Evolutionary conservation across 1,140 invertebrate genomes (phyloP).

Genomic region (Ceratosolen fusciceps): DNA sequence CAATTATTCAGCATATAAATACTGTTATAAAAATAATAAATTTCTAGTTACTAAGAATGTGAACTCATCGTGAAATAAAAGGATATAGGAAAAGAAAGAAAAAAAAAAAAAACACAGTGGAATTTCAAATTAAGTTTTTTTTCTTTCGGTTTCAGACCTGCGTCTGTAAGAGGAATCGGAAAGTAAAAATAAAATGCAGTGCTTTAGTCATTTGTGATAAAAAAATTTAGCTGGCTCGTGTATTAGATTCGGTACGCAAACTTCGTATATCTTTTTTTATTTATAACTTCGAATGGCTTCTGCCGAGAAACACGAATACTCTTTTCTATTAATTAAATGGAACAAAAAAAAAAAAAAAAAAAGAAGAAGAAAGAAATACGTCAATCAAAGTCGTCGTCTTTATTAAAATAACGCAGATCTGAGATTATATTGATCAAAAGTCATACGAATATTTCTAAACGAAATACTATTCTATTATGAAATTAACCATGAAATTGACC

Average conservation of each 20-base stretch:
- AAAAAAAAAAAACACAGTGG: not conserved
- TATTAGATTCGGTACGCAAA: conserved; percentile 4
- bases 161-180: conserved; percentile 10
- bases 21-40: not conserved
- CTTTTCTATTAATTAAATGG: too few species aligned
- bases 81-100: not conserved
- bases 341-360: too few species aligned
- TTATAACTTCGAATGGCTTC: conserved; percentile 21
- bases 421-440: too few species aligned
- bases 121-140: conserved; percentile 1
- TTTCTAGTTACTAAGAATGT: not conserved
- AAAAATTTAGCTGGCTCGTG: not conserved
- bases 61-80: not conserved
- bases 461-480: too few species aligned
- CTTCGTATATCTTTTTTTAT: conserved; percentile 4
- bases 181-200: conserved; percentile 6
- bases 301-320: too few species aligned
- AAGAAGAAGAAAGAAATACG: too few species aligned
- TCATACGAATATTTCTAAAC: too few species aligned
- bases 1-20: too few species aligned
- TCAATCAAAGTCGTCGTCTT: too few species aligned
- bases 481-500: conserved; percentile 38
- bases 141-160: too few species aligned
- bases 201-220: conserved; percentile 15
- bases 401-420: too few species aligned